Evolutionary conservation across 2,113 vertebrate species (phyloP), one percentile per base, ranked within the genome.

Genomic region (Tretioscincus oriximinensis): DNA sequence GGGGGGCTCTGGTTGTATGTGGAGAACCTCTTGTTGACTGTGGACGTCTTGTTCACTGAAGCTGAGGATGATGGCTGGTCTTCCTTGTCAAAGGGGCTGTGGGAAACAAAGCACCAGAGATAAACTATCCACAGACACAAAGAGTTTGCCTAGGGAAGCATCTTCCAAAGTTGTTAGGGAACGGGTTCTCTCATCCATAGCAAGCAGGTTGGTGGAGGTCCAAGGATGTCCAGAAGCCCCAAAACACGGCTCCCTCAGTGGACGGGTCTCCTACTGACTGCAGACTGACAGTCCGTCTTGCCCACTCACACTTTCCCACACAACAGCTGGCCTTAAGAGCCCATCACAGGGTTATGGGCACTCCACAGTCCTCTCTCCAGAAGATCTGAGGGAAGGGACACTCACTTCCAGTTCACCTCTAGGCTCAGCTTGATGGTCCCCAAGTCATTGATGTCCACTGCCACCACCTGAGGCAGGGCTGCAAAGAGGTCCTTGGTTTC

Each of bases 401-500:
- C 97, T 95, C 93, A 99, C 98, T 97, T 99, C 98, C 98, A 99
- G 22, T 93, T 97, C 87, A 99, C 97, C 90, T 99, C 98, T 14
- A 99, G 94, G 89, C 97, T 99, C 41, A 99, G 96, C 86, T 99
- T 99, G 87, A 99, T 96, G 31, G 98, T 99, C 64, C 98, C 98
- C 20, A 99, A 92, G 89, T 99, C 98, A 0, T 99, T 99, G 91
- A 99, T 98, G 81, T 99, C 98, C 88, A 99, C 98, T 21, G 98
- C 98, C 70, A 99, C 98, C 1, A 96, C 96, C 91, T 98, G 98
- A 1, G 98, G 97, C 22, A 98, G 94, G 16, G 98, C 97, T 0
- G 97, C 95, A 86, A 99, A 99, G 65, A 99, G 95, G 89, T 99
- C 98, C 93, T 99, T 99, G 9, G 97, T 99, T 92, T 99, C 98